Percentiles rank a stretch among this genome's conserved stretches.
Conservation (phyloP, 2,888 invertebrate genomes). For the Heterodera filipjevi region DNA sequence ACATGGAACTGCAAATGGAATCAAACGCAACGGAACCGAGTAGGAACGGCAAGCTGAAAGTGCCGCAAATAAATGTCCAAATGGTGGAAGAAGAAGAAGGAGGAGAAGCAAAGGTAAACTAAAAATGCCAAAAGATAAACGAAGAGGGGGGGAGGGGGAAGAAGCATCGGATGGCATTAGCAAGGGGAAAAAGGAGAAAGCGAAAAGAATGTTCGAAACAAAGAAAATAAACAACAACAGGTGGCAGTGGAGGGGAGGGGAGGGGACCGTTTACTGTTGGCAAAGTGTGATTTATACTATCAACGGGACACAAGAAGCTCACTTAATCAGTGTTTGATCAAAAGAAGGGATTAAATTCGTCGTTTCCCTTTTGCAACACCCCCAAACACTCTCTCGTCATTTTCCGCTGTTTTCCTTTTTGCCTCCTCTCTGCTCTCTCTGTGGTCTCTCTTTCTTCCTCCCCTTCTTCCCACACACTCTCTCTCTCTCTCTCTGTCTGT, state of each 20-base stretch:
- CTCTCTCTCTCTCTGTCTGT: background rate
- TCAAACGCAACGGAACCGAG: background rate
- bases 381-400: no score
- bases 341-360: no score
- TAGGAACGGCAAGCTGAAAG: background rate
- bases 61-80: constrained; percentile 9
- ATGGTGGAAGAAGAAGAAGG: background rate
- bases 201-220: no score
- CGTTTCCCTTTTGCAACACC: no score
- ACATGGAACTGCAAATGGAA: background rate
- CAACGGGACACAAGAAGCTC: no score
- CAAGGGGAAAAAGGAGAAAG: background rate
- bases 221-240: no score
- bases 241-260: no score
- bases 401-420: background rate
- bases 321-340: no score
- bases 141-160: background rate
- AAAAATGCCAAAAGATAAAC: background rate
- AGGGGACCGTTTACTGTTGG: no score
- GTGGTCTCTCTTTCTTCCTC: background rate
- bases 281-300: no score
- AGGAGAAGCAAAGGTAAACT: background rate
- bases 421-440: background rate
- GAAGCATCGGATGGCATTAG: no score
- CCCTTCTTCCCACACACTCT: background rate